Percentiles rank a stretch among this genome's conserved stretches.
These are phyloP conservation scores for Zoanthus gigantus DNA, from an alignment of 92 coral and sea anemone species.

Conservation along the genomic window DNA sequence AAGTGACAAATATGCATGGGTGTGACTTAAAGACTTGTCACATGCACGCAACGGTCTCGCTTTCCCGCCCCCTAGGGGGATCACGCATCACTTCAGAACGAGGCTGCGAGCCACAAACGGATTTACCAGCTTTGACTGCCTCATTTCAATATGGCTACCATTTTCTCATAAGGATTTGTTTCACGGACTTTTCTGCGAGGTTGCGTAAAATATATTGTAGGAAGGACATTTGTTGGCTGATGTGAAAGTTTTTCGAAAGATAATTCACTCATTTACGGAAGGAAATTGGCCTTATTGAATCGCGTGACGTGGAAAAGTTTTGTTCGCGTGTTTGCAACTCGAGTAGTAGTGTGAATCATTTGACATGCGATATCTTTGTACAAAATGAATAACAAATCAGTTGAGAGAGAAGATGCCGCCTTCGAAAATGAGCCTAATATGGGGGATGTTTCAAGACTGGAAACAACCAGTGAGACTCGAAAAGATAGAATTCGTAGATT, in stretches of 20 bases:
- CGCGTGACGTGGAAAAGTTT: conserved; percentile 95
- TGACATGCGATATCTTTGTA: conserved; percentile 96
- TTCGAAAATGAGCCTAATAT: conserved; percentile 67
- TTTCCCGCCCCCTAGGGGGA: conserved; percentile 47
- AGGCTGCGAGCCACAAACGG: conserved; percentile 39
- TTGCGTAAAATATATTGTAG: conserved; percentile 39
- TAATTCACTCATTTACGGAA: conserved; percentile 27
- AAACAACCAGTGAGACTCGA: conserved; percentile 75
- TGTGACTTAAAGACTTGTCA: conserved; percentile 39
- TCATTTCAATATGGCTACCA: conserved; percentile 95
- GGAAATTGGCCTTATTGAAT: conserved; percentile 61
- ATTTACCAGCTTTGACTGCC: conserved; percentile 78
- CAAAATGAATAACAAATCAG: conserved; percentile 91
- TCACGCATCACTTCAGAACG: conserved; percentile 40
- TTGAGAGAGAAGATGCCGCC: conserved; percentile 80
- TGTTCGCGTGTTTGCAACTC: conserved; percentile 91
- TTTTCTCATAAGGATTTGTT: conserved; percentile 71
- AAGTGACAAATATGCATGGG: conserved; percentile 40
- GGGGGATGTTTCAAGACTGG: conserved; percentile 74
- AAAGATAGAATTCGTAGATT: conserved; percentile 89
- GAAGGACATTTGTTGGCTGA: background rate
- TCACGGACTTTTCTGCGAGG: conserved; percentile 69
- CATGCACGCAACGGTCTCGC: conserved; percentile 42
- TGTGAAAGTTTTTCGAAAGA: conserved; percentile 29
- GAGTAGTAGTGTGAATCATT: conserved; percentile 61